Evolutionary conservation across 2,888 invertebrate genomes (phyloP).

Genomic region (Colostygia pectinataria): DNA sequence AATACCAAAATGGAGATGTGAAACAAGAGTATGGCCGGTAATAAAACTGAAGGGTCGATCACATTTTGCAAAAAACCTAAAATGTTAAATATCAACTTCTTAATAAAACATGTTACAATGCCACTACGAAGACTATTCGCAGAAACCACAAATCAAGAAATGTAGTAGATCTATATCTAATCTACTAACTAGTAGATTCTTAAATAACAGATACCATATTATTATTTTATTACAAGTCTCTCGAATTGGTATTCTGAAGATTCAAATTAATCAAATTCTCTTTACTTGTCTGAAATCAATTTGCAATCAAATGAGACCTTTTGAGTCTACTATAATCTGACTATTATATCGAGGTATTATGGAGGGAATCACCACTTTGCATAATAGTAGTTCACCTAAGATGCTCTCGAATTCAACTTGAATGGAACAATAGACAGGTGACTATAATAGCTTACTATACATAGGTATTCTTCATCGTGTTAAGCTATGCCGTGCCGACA

Average conservation of each 20-base stretch:
- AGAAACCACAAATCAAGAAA: too few relatives aligned
- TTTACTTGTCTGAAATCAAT: slow-evolving; percentile 28
- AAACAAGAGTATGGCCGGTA: too few relatives aligned
- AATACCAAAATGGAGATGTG: too few relatives aligned
- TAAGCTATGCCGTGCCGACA: too few relatives aligned
- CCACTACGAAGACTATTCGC: too few relatives aligned
- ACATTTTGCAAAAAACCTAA: too few relatives aligned
- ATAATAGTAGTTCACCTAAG: slow-evolving; percentile 37
- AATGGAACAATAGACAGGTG: slow-evolving; percentile 32
- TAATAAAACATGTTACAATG: too few relatives aligned
- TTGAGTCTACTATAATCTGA: slow-evolving; percentile 24
- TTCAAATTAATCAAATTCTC: slow-evolving; percentile 19
- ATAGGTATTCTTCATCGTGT: neutral
- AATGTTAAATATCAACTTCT: too few relatives aligned
- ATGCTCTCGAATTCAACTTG: slow-evolving; percentile 30
- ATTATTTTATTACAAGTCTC: neutral
- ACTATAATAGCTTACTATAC: slow-evolving; percentile 6
- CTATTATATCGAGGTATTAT: slow-evolving; percentile 23
- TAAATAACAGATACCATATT: too few relatives aligned
- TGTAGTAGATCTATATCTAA: too few relatives aligned
- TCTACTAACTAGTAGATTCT: too few relatives aligned
- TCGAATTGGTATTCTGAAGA: neutral
- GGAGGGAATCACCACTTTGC: slow-evolving; percentile 35
- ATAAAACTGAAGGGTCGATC: too few relatives aligned
- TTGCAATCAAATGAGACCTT: slow-evolving; percentile 39